A percentile compares a stretch with the other conserved stretches of the same genome.
Conservation (phyloP, 2,888 invertebrate species). For the Tanytarsus gracilentus region DNA sequence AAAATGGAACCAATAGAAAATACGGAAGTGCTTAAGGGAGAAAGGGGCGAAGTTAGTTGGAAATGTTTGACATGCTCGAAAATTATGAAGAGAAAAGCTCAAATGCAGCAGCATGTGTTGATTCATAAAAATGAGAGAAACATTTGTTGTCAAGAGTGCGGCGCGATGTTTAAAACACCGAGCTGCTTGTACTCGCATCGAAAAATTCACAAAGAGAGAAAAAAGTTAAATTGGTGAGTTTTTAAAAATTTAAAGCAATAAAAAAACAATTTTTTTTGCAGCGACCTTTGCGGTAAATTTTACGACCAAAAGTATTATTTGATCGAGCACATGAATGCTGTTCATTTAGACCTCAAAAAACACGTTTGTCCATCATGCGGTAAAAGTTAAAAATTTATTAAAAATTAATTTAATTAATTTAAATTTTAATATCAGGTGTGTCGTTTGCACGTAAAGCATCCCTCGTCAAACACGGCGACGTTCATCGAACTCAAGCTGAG, state of each 20-base stretch:
- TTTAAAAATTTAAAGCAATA: background rate
- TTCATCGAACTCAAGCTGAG: background rate
- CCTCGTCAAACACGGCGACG: background rate
- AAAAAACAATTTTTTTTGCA: background rate
- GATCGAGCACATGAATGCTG: background rate
- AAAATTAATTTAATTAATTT: background rate
- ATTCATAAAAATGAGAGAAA: background rate
- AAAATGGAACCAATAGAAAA: background rate
- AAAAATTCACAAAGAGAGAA: background rate
- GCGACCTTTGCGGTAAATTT: background rate
- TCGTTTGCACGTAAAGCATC: background rate
- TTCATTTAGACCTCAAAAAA: background rate
- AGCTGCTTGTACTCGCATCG: background rate
- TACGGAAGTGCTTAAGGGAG: background rate
- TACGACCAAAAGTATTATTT: constrained; percentile 2
- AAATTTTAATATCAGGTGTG: background rate
- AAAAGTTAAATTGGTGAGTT: background rate
- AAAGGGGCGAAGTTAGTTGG: background rate
- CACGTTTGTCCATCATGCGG: background rate
- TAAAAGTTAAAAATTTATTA: background rate
- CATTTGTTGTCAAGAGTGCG: background rate
- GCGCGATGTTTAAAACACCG: background rate
- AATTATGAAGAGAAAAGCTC: background rate
- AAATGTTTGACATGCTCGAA: background rate
- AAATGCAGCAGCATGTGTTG: background rate